Percentiles rank a stretch among this genome's conserved stretches.
Evolutionary conservation across 1,140 invertebrate species (phyloP).

Genomic region (Drosophila bifasciata): DNA sequence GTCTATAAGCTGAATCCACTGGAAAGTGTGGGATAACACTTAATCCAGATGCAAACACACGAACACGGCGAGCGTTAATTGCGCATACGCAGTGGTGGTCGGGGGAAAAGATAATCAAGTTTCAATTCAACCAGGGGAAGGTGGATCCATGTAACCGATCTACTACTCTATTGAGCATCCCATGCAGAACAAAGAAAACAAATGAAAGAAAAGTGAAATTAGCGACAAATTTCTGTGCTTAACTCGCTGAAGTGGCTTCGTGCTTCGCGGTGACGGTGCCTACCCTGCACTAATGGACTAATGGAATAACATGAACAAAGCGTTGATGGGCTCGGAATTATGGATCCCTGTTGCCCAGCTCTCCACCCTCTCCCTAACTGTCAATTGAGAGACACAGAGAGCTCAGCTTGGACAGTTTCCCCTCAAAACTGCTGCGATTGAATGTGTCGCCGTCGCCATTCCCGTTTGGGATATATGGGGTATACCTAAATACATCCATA

Average conservation of each 20-base stretch:
- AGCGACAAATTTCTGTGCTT: slow-evolving; percentile 66
- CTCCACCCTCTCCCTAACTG: neutral
- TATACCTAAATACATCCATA: neutral
- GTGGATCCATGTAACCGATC: slow-evolving; percentile 23
- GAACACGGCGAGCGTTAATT: slow-evolving; percentile 31
- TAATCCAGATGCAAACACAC: slow-evolving; percentile 42
- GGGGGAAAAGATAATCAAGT: slow-evolving; percentile 1
- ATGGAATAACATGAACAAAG: slow-evolving; percentile 58
- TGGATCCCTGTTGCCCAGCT: slow-evolving; percentile 25
- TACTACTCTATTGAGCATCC: slow-evolving; percentile 22
- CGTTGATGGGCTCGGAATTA: slow-evolving; percentile 63
- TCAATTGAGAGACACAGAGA: slow-evolving; percentile 21
- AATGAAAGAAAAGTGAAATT: slow-evolving; percentile 55
- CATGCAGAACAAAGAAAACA: slow-evolving; percentile 35
- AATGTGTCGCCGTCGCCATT: slow-evolving; percentile 26
- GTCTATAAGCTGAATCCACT: slow-evolving; percentile 32
- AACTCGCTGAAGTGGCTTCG: slow-evolving; percentile 67
- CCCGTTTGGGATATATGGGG: too few species aligned
- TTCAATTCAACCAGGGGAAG: slow-evolving; percentile 9
- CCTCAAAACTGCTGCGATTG: slow-evolving; percentile 42
- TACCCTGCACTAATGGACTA: slow-evolving; percentile 46
- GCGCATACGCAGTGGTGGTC: slow-evolving; percentile 47
- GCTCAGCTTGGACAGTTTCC: slow-evolving; percentile 12
- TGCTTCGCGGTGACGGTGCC: slow-evolving; percentile 43
- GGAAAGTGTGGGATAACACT: slow-evolving; percentile 40